phyloP scores from a whole-genome alignment of 2,888 invertebrate genomes.

The Pasiphila rectangulata region DNA sequence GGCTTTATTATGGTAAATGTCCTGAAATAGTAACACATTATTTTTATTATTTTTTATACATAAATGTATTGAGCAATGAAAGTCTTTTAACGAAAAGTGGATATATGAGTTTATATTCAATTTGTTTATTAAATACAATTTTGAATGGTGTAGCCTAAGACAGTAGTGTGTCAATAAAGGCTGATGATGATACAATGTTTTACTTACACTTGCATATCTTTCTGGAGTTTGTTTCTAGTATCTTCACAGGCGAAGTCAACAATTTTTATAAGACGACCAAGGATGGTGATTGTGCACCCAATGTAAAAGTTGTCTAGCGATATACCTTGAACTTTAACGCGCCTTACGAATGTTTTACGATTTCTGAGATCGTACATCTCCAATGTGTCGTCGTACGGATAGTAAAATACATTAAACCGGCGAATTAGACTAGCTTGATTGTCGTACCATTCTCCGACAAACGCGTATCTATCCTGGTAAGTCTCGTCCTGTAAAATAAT shows the following conservation, averaged over 20 bases:
- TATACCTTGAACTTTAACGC: slow-evolving; percentile 85
- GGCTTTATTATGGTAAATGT: slow-evolving; percentile 91
- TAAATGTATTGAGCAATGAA: background rate
- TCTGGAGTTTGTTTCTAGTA: slow-evolving; percentile 83
- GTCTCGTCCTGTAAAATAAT: slow-evolving; percentile 68
- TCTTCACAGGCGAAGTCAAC: slow-evolving; percentile 86
- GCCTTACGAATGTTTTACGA: slow-evolving; percentile 83
- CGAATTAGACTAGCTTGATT: slow-evolving; percentile 86
- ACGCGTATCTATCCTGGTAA: slow-evolving; percentile 80
- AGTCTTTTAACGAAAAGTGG: too few relatives aligned
- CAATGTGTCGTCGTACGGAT: slow-evolving; percentile 87
- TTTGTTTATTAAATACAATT: too few relatives aligned
- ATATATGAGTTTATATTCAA: too few relatives aligned
- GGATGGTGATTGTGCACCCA: slow-evolving; percentile 86
- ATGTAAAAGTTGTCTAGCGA: slow-evolving; percentile 85
- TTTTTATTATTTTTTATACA: background rate
- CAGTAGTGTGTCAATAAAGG: too few relatives aligned
- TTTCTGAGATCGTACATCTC: slow-evolving; percentile 88
- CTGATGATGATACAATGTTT: too few relatives aligned
- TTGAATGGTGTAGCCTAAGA: too few relatives aligned
- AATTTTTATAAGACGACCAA: slow-evolving; percentile 87
- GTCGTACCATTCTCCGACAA: slow-evolving; percentile 94
- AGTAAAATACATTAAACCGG: slow-evolving; percentile 88
- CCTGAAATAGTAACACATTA: slow-evolving; percentile 60
- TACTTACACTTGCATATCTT: slow-evolving; percentile 83